Evolutionary conservation across 2,888 invertebrate species (phyloP).

Genomic region (Serrognathus titanus): DNA sequence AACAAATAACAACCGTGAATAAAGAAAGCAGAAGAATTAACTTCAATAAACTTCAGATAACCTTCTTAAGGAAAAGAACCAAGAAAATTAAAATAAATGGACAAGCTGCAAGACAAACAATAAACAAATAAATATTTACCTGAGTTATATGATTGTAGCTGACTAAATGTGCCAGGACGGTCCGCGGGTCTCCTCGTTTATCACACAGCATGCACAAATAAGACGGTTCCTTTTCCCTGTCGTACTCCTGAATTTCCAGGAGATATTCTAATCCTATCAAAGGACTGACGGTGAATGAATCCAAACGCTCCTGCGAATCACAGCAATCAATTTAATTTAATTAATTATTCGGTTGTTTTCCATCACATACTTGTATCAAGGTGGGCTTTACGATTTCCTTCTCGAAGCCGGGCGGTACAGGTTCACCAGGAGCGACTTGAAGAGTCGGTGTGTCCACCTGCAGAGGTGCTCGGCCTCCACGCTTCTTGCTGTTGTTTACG

Average conservation of each 20-base stretch:
- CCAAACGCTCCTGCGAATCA: slow-evolving; percentile 48
- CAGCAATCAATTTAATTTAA: background rate
- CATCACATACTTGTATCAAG: slow-evolving; percentile 39
- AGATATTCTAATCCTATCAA: slow-evolving; percentile 76
- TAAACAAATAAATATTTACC: slow-evolving; percentile 25
- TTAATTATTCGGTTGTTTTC: too few relatives aligned
- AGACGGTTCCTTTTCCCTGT: slow-evolving; percentile 63
- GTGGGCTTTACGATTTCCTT: slow-evolving; percentile 51
- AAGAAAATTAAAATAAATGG: too few relatives aligned
- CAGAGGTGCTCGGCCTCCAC: background rate
- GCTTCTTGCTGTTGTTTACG: slow-evolving; percentile 22
- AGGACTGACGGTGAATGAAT: slow-evolving; percentile 53
- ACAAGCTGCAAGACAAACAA: too few relatives aligned
- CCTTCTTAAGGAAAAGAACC: too few relatives aligned
- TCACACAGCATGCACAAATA: slow-evolving; percentile 77
- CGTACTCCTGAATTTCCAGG: slow-evolving; percentile 66
- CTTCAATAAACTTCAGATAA: too few relatives aligned
- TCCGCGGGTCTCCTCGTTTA: slow-evolving; percentile 75
- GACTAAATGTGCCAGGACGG: slow-evolving; percentile 74
- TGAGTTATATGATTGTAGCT: slow-evolving; percentile 65
- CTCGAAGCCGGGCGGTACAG: slow-evolving; percentile 69
- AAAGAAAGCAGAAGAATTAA: too few relatives aligned
- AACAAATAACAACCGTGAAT: too few relatives aligned
- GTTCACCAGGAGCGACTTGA: slow-evolving; percentile 61
- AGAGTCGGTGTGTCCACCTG: slow-evolving; percentile 22